Conservation (phyloP, 2,888 invertebrate species). For the Torymus aiolomorphi region DNA sequence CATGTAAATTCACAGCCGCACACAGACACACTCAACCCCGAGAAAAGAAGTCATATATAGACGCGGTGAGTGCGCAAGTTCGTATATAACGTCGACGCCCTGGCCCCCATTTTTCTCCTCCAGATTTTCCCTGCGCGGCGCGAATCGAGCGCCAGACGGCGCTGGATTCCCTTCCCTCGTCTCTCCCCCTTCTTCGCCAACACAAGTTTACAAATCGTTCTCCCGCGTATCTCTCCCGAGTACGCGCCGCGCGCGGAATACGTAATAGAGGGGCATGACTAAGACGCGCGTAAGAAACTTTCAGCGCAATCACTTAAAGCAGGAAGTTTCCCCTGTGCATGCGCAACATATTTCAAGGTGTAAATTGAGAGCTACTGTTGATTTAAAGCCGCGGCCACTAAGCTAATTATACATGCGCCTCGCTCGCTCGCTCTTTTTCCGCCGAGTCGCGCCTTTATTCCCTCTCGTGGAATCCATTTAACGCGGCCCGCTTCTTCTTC, state of each 20-base stretch:
- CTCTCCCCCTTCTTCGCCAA: constrained; percentile 17
- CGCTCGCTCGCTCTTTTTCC: neutral
- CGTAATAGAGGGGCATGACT: constrained; percentile 37
- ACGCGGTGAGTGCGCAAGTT: no score
- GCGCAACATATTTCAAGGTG: constrained; percentile 39
- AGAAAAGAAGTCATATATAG: no score
- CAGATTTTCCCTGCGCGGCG: constrained; percentile 18
- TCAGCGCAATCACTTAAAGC: constrained; percentile 35
- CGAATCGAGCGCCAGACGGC: no score
- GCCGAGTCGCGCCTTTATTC: neutral
- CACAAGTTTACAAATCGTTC: constrained; percentile 53
- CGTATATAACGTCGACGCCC: no score
- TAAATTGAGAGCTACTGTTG: constrained; percentile 51
- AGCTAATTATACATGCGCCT: constrained; percentile 37
- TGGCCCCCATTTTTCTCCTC: neutral
- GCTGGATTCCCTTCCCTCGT: no score
- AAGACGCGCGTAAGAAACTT: constrained; percentile 7
- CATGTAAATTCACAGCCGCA: no score
- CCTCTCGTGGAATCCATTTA: neutral
- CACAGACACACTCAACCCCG: no score
- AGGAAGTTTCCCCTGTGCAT: constrained; percentile 39
- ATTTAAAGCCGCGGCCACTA: constrained; percentile 31
- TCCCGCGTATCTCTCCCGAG: neutral
- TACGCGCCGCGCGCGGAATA: constrained; percentile 21
- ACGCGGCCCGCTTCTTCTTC: no score